These are phyloP conservation scores for Aphelenchoides fujianensis DNA, from an alignment of 1,140 invertebrate genomes.

Conservation along the genomic window DNA sequence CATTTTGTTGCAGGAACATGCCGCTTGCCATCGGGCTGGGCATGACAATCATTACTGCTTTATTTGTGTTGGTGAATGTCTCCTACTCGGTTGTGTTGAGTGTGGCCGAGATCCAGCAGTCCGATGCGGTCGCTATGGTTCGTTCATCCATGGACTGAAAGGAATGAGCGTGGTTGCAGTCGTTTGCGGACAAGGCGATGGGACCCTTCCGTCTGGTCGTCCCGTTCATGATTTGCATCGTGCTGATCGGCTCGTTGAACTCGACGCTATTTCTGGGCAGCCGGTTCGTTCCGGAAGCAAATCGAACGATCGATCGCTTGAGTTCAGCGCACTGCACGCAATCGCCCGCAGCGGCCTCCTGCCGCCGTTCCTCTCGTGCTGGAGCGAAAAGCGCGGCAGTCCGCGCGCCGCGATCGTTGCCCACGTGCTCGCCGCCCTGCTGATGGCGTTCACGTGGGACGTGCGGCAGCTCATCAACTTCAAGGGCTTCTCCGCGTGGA, in stretches of 20 bases:
- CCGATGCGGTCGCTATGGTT: constrained; percentile 46
- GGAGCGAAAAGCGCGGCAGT: constrained; percentile 40
- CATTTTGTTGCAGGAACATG: constrained; percentile 33
- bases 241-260: constrained; percentile 58
- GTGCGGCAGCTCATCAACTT: constrained; percentile 41
- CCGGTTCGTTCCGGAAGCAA: too few relatives aligned
- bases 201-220: constrained; percentile 49
- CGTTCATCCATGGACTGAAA: too few relatives aligned
- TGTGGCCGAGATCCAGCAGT: constrained; percentile 37
- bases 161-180: constrained; percentile 26
- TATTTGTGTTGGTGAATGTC: constrained; percentile 47
- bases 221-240: constrained; percentile 53
- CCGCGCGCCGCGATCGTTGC: constrained; percentile 40
- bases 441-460: constrained; percentile 38
- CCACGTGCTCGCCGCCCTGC: constrained; percentile 39
- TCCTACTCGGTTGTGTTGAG: constrained; percentile 48
- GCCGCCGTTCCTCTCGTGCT: constrained; percentile 45
- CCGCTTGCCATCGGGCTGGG: constrained; percentile 49
- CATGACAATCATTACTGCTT: constrained; percentile 40
- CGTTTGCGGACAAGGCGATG: constrained; percentile 50
- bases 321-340: constrained; percentile 50
- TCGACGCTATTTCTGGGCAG: constrained; percentile 55
- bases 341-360: constrained; percentile 51
- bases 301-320: constrained; percentile 3
- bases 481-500: constrained; percentile 40